These are phyloP conservation scores for Bombus superbus DNA, from an alignment of 1,140 invertebrate genomes.

Conservation along the genomic window DNA sequence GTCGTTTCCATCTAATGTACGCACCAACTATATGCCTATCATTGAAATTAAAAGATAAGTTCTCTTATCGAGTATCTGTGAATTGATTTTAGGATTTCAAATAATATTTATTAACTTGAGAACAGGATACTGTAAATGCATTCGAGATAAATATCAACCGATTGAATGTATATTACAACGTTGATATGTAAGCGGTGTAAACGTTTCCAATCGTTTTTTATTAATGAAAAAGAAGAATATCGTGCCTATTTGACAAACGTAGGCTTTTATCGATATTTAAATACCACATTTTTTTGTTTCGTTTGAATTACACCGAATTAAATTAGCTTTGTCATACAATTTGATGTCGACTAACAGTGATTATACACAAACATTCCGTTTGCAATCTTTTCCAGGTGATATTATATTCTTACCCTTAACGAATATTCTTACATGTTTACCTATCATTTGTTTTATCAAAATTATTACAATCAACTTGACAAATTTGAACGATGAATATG, in stretches of 20 bases:
- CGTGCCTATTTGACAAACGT: no score
- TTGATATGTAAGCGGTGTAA: not conserved
- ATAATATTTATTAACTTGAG: not conserved
- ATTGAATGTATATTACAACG: not conserved
- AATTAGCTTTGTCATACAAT: constrained; percentile 45
- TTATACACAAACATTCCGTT: constrained; percentile 22
- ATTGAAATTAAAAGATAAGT: not conserved
- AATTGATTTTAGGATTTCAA: not conserved
- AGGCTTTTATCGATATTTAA: not conserved
- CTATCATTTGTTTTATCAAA: not conserved
- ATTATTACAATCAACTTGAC: not conserved
- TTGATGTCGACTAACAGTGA: constrained; percentile 59
- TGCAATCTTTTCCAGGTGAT: not conserved
- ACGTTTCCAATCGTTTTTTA: not conserved
- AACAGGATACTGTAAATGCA: not conserved
- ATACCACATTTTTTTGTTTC: not conserved
- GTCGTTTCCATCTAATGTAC: not conserved
- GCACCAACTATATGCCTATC: not conserved
- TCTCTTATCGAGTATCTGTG: not conserved
- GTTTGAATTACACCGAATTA: constrained; percentile 5
- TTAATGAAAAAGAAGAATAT: not conserved
- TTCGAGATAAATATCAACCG: not conserved
- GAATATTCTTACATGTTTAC: not conserved
- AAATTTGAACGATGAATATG: not conserved
- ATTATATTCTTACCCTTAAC: not conserved